Conservation (phyloP, 2,888 invertebrate genomes). For the Tiliacea aurago region DNA sequence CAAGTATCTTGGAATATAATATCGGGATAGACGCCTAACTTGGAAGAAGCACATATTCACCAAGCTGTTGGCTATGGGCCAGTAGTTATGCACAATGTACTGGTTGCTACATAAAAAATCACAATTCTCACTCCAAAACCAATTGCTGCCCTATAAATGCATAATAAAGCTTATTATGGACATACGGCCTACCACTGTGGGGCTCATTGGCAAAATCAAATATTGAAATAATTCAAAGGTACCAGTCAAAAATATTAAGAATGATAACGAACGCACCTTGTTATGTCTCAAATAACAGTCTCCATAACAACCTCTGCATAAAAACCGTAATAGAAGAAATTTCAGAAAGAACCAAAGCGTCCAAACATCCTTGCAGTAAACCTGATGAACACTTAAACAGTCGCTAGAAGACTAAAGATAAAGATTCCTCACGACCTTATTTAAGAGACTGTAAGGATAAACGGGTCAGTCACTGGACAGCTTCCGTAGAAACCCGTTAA, state of each 20-base stretch:
- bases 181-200: not conserved
- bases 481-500: too few species aligned
- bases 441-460: too few species aligned
- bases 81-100: not conserved
- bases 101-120: not conserved
- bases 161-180: not conserved
- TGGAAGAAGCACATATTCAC: not conserved
- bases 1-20: conserved; percentile 11
- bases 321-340: too few species aligned
- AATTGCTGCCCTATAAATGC: not conserved
- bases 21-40: too few species aligned
- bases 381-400: too few species aligned
- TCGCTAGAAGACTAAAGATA: too few species aligned
- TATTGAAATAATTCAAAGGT: not conserved
- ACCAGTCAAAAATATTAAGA: not conserved
- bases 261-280: not conserved
- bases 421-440: too few species aligned
- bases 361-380: too few species aligned
- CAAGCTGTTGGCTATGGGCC: not conserved
- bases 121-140: not conserved
- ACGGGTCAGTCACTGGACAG: too few species aligned
- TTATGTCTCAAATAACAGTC: too few species aligned
- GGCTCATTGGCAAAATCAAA: not conserved
- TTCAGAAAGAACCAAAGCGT: not conserved
- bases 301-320: too few species aligned